Evolutionary conservation across 2,888 invertebrate species (phyloP), one percentile per base, ranked within the genome.

Genomic region (Euplagia quadripunctaria): DNA sequence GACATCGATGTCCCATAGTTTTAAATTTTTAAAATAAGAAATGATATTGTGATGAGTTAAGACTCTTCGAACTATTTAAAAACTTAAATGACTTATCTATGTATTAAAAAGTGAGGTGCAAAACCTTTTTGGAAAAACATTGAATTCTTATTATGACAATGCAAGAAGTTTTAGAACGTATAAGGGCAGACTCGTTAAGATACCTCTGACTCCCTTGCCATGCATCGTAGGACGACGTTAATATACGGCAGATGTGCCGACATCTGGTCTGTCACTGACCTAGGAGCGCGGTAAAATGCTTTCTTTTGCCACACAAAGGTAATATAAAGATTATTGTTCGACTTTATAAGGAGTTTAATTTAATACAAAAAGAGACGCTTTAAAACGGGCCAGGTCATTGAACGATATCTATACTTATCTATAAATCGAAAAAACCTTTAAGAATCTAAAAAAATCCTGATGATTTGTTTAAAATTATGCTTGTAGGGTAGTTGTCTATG

Each of bases 241-340:
- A 85, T 69, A 86, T 80, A 75, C 72, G 87, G 88, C 91, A 91
- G 91, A 89, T 91, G 91, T 72, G 71, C 63, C 51, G 76, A 61
- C 90, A 90, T 89, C 90, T 90, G 90, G 86, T 77, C 81, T 78
- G 85, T 71, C 84, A 84, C 76, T 82, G 87, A 85, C 84, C 88
- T 83, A 83, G 81, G 64, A 73, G 70, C 66, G 63, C 65, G 61
- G 73, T 73, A 78, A 77, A 78, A 80, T 78, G 73, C 84, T 81
- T 79, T 83, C 85, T 85, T 82, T 79, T 74, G 74, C 55, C 31
- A 49, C 65, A 20, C 64, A 55, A 64, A 43, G 49, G 17, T 49
- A 63, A 31, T 69, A 46, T 64, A 64, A 70, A 46, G 58, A 71
- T 55, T 46, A 66, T 58, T 58, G 17, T 17, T 64, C 20, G 51